Base-by-base conservation (phyloP, 2,888 invertebrate species). In the Gastrophysa polygoni region DNA sequence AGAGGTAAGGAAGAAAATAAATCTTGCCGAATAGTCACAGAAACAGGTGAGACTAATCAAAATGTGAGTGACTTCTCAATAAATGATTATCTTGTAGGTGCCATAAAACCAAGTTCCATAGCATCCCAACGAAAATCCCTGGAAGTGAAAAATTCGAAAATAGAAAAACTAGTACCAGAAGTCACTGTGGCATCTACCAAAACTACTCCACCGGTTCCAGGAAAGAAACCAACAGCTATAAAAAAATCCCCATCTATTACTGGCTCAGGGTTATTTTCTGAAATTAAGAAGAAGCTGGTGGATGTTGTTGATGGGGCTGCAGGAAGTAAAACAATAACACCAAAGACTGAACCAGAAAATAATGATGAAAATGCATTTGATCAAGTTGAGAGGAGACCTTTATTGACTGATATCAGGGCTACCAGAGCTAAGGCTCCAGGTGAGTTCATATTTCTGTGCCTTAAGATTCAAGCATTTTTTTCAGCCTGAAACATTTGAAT, bases 161-260 rank as follows among this genome's bases (percentile, higher is more conserved):
- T 61, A 20, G 52, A 69, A 65, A 62, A 38, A 57, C 24, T 56
- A 17, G 60, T 79, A 34, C 46, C 62, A 24, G 67, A 73, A n/a
- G 50, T 47, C 48, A 29, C 62, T 1, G 34, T 16, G 10, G 49
- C 20, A 7, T 29, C 20, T n/a, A 17, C 66, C 44, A 71, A 80
- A 61, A 82, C 81, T 51, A 83, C 83, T 38, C 85, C 85, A n/a
- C 84, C 85, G 28, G 78, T 85, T 66, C 80, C 85, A 43, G 81
- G 82, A 51, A 85, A 86, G 71, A 90, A 90, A 79, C 90, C 90
- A 7, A 85, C 90, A 76, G 87, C 89, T 68, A 20, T 71, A 38
- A 90, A 90, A 79, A 90, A 90, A 73, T 87, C 89, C 59, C 88
- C 89, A 0, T 87, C 88, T 6, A 85, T 86, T 5, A 80, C 81